Evolutionary conservation across 2,797 vertebrate genomes (phyloP).

Genomic region (Gadopsis bispinosus): DNA sequence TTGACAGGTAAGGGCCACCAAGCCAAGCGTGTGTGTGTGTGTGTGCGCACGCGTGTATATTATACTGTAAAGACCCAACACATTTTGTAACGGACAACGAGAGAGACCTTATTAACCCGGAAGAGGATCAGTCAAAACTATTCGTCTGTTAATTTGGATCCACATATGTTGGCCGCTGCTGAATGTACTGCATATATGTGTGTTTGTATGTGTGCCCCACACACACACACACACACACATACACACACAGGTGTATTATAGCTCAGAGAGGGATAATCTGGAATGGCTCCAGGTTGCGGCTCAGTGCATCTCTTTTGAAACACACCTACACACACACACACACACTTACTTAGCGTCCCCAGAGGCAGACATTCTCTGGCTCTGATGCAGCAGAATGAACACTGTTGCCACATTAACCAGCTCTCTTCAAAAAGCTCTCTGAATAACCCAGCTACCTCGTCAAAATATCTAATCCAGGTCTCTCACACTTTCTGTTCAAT

Average conservation of each 20-base stretch:
- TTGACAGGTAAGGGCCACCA: not conserved
- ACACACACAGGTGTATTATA: conserved; percentile 45
- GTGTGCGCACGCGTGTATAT: not conserved
- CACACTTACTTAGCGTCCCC: conserved; percentile 29
- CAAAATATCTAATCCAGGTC: conserved; percentile 59
- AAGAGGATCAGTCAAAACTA: conserved; percentile 20
- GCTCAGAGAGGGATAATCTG: conserved; percentile 65
- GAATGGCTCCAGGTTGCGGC: conserved; percentile 57
- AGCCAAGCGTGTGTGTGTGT: not conserved
- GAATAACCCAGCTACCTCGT: conserved; percentile 60
- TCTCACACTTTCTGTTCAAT: conserved; percentile 38
- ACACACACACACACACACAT: conserved; percentile 21
- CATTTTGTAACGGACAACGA: conserved; percentile 23
- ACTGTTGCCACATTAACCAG: conserved; percentile 69
- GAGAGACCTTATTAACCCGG: conserved; percentile 26
- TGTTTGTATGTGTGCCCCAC: conserved; percentile 19
- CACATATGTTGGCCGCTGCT: conserved; percentile 20
- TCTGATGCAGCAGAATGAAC: conserved; percentile 63
- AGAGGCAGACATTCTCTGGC: conserved; percentile 55
- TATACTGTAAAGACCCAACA: not conserved
- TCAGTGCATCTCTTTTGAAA: conserved; percentile 59
- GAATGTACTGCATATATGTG: conserved; percentile 20
- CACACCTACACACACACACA: conserved; percentile 15
- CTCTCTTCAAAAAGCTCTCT: conserved; percentile 64
- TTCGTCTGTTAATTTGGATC: conserved; percentile 37